Percentiles rank a stretch among this genome's conserved stretches.
Conservation (phyloP, 2,888 invertebrate genomes). For the Metalampra italica region DNA sequence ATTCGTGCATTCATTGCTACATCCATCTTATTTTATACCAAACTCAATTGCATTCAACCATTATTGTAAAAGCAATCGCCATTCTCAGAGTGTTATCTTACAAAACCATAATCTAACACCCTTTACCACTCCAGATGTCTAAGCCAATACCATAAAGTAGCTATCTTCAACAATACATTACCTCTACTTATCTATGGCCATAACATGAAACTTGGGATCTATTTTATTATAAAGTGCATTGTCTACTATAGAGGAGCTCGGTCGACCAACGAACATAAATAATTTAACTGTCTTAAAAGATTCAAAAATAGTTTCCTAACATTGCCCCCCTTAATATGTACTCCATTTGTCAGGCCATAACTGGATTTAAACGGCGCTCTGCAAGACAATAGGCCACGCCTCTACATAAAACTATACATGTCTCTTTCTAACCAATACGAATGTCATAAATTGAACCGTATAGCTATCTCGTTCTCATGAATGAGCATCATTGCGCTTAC, state of each 20-base stretch:
- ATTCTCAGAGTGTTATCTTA: slow-evolving; percentile 45
- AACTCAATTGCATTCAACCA: slow-evolving; percentile 39
- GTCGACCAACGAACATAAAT: slow-evolving; percentile 72
- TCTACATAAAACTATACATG: slow-evolving; percentile 33
- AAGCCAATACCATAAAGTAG: slow-evolving; percentile 68
- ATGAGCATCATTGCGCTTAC: slow-evolving; percentile 54
- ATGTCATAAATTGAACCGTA: slow-evolving; percentile 8
- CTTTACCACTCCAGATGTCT: slow-evolving; percentile 69
- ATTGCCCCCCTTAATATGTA: slow-evolving; percentile 78
- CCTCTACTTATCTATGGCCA: slow-evolving; percentile 70
- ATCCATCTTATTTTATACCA: slow-evolving; percentile 25
- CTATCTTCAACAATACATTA: slow-evolving; percentile 74
- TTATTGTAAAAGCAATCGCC: slow-evolving; percentile 55
- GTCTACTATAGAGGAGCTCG: slow-evolving; percentile 66
- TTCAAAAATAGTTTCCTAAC: slow-evolving; percentile 79
- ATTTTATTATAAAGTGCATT: slow-evolving; percentile 78
- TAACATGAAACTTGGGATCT: slow-evolving; percentile 70
- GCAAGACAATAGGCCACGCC: slow-evolving; percentile 62
- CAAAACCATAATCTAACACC: slow-evolving; percentile 63
- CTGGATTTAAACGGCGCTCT: slow-evolving; percentile 75
- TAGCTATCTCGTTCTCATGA: slow-evolving; percentile 47
- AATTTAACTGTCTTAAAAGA: slow-evolving; percentile 79
- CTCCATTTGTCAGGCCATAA: slow-evolving; percentile 79
- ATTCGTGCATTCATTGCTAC: slow-evolving; percentile 17
- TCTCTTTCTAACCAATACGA: slow-evolving; percentile 33